Base-by-base conservation (phyloP, 1,140 invertebrate species). In the Procambarus clarkii region DNA sequence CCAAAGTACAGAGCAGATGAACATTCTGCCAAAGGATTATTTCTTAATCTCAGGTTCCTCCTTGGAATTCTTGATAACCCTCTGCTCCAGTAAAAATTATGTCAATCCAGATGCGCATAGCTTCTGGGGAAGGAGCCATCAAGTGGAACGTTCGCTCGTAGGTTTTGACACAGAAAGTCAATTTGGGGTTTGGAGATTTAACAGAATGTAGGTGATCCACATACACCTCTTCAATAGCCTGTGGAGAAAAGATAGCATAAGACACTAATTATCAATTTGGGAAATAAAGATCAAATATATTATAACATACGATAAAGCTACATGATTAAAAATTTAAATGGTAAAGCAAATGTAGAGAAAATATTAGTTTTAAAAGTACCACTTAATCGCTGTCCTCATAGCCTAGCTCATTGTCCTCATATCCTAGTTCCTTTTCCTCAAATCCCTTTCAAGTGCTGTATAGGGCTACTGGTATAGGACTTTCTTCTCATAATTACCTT, bases 151-250 rank as follows among this genome's bases (percentile, higher is more conserved):
- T 96, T 79, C 98, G 95, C 90, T 98, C 97, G 92, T 97, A 96
- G 0, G 98, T 99, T 95, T 99, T 99, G n/a, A 99, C 97, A 94
- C 98, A 98, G 94, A 99, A 99, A 1, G 98, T 99, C 81, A 98
- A 95, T 91, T 97, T 97, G 13, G 98, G 97, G 93, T 97, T 98
- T 7, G 98, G 98, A 88, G 98, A 98, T 94, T 98, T 98, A 0
- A 98, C 97, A n/a, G 96, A 96, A 95, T 98, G 97, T 94, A 98
- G 96, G 94, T 99, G 98, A 94, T 99, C 98, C 91, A 99, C 96
- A 94, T 99, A 99, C 48, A 99, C 98, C 95, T 99, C 98, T 95
- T 98, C 98, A 92, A 99, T 99, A 15, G 98, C 97, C 97, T 99
- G 94, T 21, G 94, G 94, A 94, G 92, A 89, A 92, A 93, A 93